Conservation (phyloP, 2,888 invertebrate genomes). For the Campoplex capitator region DNA sequence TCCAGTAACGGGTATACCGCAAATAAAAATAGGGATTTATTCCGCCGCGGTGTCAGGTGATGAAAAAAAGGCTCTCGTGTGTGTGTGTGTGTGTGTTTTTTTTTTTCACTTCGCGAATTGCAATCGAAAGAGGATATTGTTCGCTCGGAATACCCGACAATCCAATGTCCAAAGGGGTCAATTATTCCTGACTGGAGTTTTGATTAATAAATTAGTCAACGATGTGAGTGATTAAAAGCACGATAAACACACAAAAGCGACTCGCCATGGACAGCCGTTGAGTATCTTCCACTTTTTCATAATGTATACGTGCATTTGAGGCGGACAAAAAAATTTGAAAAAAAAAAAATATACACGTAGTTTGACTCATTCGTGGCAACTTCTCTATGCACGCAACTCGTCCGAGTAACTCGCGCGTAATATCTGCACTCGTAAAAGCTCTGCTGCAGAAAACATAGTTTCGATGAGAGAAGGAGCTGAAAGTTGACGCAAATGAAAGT, state of each 20-base stretch:
- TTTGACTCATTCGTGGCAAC: background rate
- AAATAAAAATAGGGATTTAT: background rate
- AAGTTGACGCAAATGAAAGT: constrained; percentile 11
- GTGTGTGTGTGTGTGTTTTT: background rate
- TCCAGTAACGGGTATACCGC: background rate
- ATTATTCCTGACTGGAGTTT: background rate
- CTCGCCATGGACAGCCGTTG: too few species aligned
- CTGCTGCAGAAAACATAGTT: background rate
- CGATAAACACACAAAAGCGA: background rate
- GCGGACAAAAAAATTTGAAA: background rate
- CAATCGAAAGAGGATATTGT: background rate
- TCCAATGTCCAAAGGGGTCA: background rate
- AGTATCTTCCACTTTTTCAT: too few species aligned
- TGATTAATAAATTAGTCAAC: background rate
- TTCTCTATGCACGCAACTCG: background rate
- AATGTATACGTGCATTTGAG: too few species aligned
- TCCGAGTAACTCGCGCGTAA: background rate
- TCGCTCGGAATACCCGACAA: background rate
- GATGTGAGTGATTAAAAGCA: background rate
- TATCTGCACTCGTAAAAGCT: background rate
- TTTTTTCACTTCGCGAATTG: background rate
- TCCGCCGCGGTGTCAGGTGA: background rate
- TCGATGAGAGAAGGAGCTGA: background rate
- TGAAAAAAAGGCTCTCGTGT: background rate
- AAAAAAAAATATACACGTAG: background rate